Conservation (phyloP, 2,113 vertebrate species). For the Equus quagga region DNA sequence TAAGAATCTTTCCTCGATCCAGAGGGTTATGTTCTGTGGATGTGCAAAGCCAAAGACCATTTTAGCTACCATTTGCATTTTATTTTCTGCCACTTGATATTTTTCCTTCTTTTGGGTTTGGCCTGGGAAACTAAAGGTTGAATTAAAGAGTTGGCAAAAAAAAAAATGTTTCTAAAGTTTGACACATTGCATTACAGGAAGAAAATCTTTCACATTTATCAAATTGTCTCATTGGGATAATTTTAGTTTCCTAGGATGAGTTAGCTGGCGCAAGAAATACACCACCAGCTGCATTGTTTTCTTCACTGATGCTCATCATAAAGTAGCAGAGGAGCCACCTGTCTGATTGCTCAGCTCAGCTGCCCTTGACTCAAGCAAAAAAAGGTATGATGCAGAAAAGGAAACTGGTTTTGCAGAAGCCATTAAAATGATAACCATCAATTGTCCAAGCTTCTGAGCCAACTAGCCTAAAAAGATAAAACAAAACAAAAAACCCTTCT, state of each 20-base stretch:
- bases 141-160: neutral
- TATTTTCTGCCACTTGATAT: neutral
- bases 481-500: neutral
- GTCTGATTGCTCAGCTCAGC: conserved; percentile 70
- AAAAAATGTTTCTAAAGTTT: neutral
- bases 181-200: neutral
- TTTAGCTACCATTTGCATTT: neutral
- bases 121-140: neutral
- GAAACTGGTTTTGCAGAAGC: neutral
- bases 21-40: fast-evolving
- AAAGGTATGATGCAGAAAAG: neutral
- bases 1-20: neutral
- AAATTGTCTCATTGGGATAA: neutral
- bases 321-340: conserved; percentile 72
- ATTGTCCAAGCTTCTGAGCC: neutral
- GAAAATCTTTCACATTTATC: conserved; percentile 44
- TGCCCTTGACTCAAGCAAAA: neutral
- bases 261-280: conserved; percentile 73
- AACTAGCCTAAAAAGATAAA: neutral
- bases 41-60: neutral
- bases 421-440: neutral
- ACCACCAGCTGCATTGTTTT: conserved; percentile 70
- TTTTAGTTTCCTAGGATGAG: conserved; percentile 45
- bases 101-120: neutral
- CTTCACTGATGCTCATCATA: conserved; percentile 44